A percentile compares a stretch with the other conserved stretches of the same genome.
phyloP scores from a whole-genome alignment of 2,113 vertebrate species.

The Percina caprodes region DNA sequence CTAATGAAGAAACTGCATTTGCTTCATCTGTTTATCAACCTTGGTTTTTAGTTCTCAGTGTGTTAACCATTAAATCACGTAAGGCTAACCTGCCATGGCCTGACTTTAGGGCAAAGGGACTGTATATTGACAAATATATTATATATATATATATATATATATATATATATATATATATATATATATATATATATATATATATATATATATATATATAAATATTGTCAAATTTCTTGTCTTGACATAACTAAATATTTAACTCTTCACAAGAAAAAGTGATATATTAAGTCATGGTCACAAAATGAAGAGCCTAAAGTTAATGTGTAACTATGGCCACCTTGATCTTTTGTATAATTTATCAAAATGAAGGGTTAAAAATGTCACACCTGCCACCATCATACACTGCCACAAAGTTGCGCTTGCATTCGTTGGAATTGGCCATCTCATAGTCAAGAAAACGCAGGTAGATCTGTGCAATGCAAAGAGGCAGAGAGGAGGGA shows the following conservation, averaged over 20 bases:
- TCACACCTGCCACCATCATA: slow-evolving; percentile 93
- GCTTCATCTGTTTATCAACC: neutral
- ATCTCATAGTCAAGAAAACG: slow-evolving; percentile 98
- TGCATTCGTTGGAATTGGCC: slow-evolving; percentile 99
- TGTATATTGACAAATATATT: neutral
- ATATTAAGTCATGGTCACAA: neutral
- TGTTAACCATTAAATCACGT: neutral
- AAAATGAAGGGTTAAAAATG: slow-evolving; percentile 11
- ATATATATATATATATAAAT: no score
- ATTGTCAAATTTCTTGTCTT: neutral
- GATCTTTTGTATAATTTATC: neutral
- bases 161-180: no score
- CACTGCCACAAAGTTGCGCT: slow-evolving; percentile 97
- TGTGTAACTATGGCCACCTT: neutral
- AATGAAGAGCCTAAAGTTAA: neutral
- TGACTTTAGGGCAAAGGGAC: neutral
- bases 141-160: no score
- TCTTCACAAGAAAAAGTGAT: neutral
- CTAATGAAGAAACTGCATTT: neutral
- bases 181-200: no score
- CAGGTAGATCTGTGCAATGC: slow-evolving; percentile 91
- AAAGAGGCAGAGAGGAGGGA: slow-evolving; percentile 12
- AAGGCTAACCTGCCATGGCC: neutral
- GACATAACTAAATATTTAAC: slow-evolving; percentile 3
- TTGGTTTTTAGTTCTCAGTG: neutral